Base-by-base conservation (phyloP, 2,113 vertebrate species). In the Spheniscus mendiculus region DNA sequence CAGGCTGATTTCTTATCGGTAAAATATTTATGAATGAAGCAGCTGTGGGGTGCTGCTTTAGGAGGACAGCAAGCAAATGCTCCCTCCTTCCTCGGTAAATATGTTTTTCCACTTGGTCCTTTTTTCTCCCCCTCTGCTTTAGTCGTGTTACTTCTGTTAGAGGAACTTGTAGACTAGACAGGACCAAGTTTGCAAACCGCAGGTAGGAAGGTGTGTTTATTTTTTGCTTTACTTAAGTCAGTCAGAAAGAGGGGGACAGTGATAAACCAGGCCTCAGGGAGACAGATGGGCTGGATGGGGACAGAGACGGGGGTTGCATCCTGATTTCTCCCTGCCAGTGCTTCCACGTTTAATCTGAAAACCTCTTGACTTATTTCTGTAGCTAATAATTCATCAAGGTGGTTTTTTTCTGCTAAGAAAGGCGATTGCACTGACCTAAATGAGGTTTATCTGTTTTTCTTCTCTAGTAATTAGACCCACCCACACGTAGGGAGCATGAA, bases 21-120 rank as follows among this genome's bases (percentile, higher is more conserved):
- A 21, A 95, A 92, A 95, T 89, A 96, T 90, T 81, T 89, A 93
- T 97, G 96, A 93, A 83, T 74, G 97, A 30, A 90, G 95, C 92
- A 92, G 92, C 83, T 74, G 94, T 38, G 78, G 94, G 82, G 72
- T 32, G 1, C 55, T 62, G 92, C 76, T 80, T 15, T 1, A 21
- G 85, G 93, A 84, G 72, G 40, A 52, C 45, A 36, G 74, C 1
- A 3, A 45, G 12, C 14, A 25, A 7, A 1, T 2, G 38, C 11
- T 61, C 38, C 45, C 20, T 84, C 42, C 47, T 15, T 27, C 40
- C 78, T 79, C 7, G 0, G 21, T 29, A 71, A 84, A 78, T 53
- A 3, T 1, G 5, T 38, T 72, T 69, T 70, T 52, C 50, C 44
- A 11, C 77, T 77, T 27, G 18, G 15, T 40, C 50, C 45, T 76